Conservation (phyloP, 2,888 invertebrate species). For the Hanleya hanleyi region DNA sequence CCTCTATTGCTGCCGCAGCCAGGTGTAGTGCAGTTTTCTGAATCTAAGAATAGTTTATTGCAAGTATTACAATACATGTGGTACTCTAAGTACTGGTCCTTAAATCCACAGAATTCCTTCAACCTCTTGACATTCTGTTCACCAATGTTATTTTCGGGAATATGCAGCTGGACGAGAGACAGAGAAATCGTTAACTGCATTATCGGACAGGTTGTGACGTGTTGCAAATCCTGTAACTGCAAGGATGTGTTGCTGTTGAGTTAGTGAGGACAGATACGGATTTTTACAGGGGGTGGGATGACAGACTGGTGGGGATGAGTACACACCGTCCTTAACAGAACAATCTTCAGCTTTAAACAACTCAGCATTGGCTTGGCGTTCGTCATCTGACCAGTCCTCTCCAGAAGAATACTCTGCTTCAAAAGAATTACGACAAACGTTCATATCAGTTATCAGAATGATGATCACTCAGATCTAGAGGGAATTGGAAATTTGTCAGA, state of each 20-base stretch:
- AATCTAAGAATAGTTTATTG: neutral
- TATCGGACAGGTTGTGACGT: neutral
- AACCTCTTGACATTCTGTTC: neutral
- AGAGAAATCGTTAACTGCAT: neutral
- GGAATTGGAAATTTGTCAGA: too few relatives aligned
- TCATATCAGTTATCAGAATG: too few relatives aligned
- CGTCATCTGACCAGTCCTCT: too few relatives aligned
- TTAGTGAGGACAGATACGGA: too few relatives aligned
- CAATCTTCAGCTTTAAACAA: too few relatives aligned
- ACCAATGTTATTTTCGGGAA: neutral
- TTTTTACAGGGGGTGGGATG: too few relatives aligned
- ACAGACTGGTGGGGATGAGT: too few relatives aligned
- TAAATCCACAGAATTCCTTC: neutral
- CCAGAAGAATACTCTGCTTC: too few relatives aligned
- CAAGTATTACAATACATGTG: neutral
- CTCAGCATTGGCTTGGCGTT: too few relatives aligned
- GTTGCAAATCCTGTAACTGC: neutral
- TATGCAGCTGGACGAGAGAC: neutral
- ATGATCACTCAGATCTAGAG: too few relatives aligned
- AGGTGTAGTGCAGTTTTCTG: neutral
- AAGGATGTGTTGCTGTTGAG: neutral
- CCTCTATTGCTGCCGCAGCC: neutral
- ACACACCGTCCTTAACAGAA: too few relatives aligned
- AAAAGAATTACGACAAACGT: too few relatives aligned
- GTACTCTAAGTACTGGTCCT: neutral